These are phyloP conservation scores for Spatula clypeata DNA, from an alignment of 2,797 vertebrate genomes.

Conservation along the genomic window DNA sequence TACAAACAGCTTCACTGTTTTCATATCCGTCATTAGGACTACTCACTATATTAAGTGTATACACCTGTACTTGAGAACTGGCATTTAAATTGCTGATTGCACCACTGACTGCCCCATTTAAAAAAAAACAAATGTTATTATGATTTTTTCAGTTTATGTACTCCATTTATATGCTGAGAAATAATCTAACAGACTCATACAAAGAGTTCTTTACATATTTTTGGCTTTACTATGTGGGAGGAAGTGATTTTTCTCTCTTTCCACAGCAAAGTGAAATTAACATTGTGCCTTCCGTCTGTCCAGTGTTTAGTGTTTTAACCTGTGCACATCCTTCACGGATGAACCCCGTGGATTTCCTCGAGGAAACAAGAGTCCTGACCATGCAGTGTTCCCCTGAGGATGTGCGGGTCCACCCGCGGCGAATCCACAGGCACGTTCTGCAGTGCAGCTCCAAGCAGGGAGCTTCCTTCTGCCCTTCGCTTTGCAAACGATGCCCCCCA, in stretches of 20 bases:
- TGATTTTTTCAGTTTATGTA: background rate
- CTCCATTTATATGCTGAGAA: background rate
- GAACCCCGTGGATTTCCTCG: background rate
- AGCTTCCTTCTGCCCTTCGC: background rate
- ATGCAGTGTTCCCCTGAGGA: background rate
- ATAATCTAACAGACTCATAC: background rate
- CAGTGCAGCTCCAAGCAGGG: background rate
- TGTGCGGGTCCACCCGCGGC: too few species aligned
- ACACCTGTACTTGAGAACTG: background rate
- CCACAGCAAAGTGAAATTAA: background rate
- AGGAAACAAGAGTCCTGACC: background rate
- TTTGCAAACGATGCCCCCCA: background rate
- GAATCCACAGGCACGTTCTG: background rate
- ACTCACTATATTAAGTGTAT: background rate
- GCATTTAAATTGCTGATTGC: background rate
- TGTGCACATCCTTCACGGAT: background rate
- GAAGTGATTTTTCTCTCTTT: background rate
- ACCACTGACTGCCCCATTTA: background rate
- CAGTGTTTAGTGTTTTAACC: background rate
- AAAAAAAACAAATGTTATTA: background rate
- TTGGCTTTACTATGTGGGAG: background rate
- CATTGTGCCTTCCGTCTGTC: background rate
- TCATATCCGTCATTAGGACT: background rate
- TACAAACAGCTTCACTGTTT: background rate
- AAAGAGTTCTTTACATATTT: background rate